phyloP scores from a whole-genome alignment of 2,113 vertebrate genomes.

The Nipponia nippon region DNA sequence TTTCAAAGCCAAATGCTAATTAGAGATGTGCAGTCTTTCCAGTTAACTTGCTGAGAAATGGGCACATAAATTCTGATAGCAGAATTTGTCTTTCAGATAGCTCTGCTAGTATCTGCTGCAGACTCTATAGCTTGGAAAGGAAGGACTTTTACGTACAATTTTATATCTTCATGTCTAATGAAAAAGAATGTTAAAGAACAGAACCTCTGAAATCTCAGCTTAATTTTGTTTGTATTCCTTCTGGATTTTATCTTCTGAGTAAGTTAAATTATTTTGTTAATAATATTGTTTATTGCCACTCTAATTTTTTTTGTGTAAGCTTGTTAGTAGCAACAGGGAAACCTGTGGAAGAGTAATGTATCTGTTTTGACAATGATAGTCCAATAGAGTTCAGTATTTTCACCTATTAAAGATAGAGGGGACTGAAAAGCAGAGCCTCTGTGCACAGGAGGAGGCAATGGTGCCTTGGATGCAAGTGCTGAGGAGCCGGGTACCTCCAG shows the following conservation, averaged over 20 bases:
- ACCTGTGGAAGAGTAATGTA: not conserved
- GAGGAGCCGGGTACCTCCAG: not conserved
- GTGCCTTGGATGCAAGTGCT: not conserved
- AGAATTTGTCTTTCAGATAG: not conserved
- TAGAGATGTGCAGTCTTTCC: not conserved
- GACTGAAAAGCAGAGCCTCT: not conserved
- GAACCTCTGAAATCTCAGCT: not conserved
- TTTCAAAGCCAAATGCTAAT: conserved; percentile 19
- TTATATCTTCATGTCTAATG: not conserved
- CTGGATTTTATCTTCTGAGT: not conserved
- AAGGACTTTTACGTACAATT: not conserved
- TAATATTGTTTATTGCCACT: not conserved
- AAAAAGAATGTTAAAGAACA: not conserved
- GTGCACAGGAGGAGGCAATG: accelerated
- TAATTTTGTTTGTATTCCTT: not conserved
- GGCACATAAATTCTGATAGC: not conserved
- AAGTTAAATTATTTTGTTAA: not conserved
- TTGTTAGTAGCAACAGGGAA: not conserved
- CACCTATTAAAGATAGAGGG: not conserved
- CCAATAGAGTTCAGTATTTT: not conserved
- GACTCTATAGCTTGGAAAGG: not conserved
- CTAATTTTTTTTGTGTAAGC: not conserved
- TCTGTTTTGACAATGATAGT: not conserved
- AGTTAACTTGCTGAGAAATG: conserved; percentile 8
- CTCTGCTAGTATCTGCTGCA: not conserved